Base-by-base conservation (phyloP, 2,113 vertebrate species). In the Brienomyrus longianalis region DNA sequence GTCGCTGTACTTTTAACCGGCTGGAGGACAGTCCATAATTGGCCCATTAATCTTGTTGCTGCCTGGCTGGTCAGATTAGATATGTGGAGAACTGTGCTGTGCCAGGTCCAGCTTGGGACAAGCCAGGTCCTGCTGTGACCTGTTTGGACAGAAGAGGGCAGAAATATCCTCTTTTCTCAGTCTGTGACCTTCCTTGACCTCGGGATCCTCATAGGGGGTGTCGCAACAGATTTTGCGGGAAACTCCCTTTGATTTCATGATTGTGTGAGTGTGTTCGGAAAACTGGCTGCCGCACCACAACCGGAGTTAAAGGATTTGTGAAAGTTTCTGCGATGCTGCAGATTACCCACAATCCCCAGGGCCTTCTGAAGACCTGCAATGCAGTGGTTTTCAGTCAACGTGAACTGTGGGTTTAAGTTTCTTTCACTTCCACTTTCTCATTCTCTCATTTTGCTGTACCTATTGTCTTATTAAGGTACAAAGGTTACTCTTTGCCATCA, bases 41-140 rank as follows among this genome's bases (percentile, higher is more conserved):
- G 83, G 43, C 45, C 83, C 83, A 48, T 84, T 84, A 45, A 45
- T 84, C 83, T 84, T 47, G 19, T 84, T 43, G 19, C 39, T 84
- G 83, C 83, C 83, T 47, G 83, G 83, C 83, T 84, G 83, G 83
- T 84, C 19, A 84, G 83, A 84, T 84, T 48, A 45, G 45, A 48
- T 84, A 84, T 3, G 83, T 48, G 39, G 21, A 84, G 83, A 48
- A n/a, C 39, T 84, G 45, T n/a, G 83, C 15, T 45, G 39, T 21
- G 17, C 83, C 19, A 47, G 83, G 83, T 48, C 45, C 83, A 84
- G 21, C 45, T 84, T 23, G 39, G 83, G 19, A 84, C 8, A 1
- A 23, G 45, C 8, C 43, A 47, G 83, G 83, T 84, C 45, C 43
- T 84, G 83, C 43, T 84, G 19, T 13, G 45, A 23, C 45, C 21